These are phyloP conservation scores for Chanos chanos DNA, from an alignment of 2,797 vertebrate genomes.

Conservation along the genomic window DNA sequence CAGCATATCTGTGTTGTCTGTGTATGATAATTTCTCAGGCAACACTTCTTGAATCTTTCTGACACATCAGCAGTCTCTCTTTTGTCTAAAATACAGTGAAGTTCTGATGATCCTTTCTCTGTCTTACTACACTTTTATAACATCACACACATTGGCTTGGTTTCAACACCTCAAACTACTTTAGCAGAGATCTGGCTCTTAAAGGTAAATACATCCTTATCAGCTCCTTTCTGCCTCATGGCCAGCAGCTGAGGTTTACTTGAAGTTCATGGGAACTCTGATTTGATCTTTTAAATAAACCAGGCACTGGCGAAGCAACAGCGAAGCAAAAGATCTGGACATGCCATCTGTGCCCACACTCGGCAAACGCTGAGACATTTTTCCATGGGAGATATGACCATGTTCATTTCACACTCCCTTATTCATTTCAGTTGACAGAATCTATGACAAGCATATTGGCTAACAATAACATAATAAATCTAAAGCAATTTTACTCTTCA, in stretches of 20 bases:
- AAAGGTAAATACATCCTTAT: constrained; percentile 22
- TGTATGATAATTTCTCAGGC: constrained; percentile 20
- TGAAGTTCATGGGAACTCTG: not conserved
- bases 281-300: not conserved
- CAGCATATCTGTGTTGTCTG: not conserved
- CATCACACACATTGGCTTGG: constrained; percentile 2
- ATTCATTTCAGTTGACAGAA: not conserved
- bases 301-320: not conserved
- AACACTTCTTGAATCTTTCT: constrained; percentile 25
- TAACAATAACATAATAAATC: too few species aligned
- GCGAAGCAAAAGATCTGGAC: not conserved
- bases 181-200: constrained; percentile 27
- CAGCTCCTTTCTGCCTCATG: not conserved
- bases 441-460: too few species aligned
- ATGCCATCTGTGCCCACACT: not conserved
- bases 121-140: constrained; percentile 31
- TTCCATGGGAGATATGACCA: not conserved
- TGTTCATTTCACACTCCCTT: not conserved
- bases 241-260: not conserved
- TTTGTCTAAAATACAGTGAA: constrained; percentile 1
- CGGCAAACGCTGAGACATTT: not conserved
- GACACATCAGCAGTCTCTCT: constrained; percentile 23
- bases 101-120: not conserved
- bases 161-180: constrained; percentile 28
- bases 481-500: too few species aligned